Conservation (phyloP, 1,140 invertebrate species). For the Drosophila murphyi region DNA sequence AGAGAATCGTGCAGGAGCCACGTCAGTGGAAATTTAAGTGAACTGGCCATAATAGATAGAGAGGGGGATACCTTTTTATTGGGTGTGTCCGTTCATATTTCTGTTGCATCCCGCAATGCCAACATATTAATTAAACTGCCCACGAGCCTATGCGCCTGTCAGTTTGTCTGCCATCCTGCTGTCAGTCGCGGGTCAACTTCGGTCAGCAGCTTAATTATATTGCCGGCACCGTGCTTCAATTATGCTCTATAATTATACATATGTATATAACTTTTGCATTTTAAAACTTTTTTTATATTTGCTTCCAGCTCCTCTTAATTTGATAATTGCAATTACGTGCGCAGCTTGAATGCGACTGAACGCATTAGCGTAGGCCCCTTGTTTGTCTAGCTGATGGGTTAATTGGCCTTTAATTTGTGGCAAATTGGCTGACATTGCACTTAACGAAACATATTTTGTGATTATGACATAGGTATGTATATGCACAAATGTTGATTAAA, state of each 20-base stretch:
- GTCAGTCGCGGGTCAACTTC: slow-evolving; percentile 48
- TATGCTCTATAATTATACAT: slow-evolving; percentile 38
- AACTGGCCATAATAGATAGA: background rate
- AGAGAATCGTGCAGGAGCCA: slow-evolving; percentile 32
- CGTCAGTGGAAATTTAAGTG: slow-evolving; percentile 58
- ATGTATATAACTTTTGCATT: slow-evolving; percentile 14
- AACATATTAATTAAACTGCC: slow-evolving; percentile 76
- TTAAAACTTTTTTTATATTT: slow-evolving; percentile 61
- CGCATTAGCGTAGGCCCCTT: slow-evolving; percentile 11
- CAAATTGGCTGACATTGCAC: slow-evolving; percentile 48
- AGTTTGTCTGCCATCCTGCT: slow-evolving; percentile 27
- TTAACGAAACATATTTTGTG: slow-evolving; percentile 15
- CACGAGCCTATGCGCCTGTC: slow-evolving; percentile 74
- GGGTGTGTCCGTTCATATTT: slow-evolving; percentile 45
- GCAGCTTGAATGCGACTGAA: slow-evolving; percentile 27
- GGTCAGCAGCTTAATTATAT: slow-evolving; percentile 77
- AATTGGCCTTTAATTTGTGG: slow-evolving; percentile 75
- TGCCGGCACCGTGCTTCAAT: slow-evolving; percentile 38
- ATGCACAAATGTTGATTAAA: too few relatives aligned
- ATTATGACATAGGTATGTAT: background rate
- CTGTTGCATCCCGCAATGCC: slow-evolving; percentile 48
- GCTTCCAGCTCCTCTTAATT: slow-evolving; percentile 67
- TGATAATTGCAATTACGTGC: slow-evolving; percentile 75
- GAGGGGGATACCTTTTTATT: slow-evolving; percentile 16
- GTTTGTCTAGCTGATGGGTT: slow-evolving; percentile 63